Conservation (phyloP, 2,888 invertebrate genomes). For the Dorcus hopei region DNA sequence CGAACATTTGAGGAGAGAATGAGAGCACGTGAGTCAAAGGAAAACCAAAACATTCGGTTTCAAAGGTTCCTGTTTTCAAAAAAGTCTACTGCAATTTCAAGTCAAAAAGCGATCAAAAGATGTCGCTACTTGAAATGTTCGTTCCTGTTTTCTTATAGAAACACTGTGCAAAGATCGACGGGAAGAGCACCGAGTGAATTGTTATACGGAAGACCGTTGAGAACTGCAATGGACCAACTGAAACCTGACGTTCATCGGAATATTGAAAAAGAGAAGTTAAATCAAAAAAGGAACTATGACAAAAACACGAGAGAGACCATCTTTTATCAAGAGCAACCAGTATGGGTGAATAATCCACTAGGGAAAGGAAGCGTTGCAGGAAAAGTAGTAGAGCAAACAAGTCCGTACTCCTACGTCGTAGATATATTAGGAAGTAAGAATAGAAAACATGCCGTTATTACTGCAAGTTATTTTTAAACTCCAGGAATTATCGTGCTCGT, state of each 20-base stretch:
- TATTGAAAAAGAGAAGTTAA: not conserved
- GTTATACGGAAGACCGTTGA: not conserved
- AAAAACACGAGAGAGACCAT: not conserved
- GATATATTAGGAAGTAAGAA: not conserved
- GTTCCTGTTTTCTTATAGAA: not conserved
- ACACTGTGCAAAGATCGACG: not conserved
- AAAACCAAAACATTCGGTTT: not conserved
- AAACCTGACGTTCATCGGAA: constrained; percentile 1
- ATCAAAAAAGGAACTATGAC: not conserved
- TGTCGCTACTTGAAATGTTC: too few relatives aligned
- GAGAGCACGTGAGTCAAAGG: not conserved
- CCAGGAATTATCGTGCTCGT: too few relatives aligned
- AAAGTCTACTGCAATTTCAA: too few relatives aligned
- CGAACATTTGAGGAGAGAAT: constrained; percentile 10
- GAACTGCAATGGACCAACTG: not conserved
- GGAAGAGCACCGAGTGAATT: constrained; percentile 1
- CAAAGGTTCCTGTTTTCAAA: not conserved
- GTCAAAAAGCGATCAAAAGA: too few relatives aligned
- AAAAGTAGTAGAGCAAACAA: not conserved
- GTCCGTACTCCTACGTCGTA: constrained; percentile 1
- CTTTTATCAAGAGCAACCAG: not conserved
- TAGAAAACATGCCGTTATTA: not conserved
- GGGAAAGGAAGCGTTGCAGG: not conserved
- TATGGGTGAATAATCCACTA: not conserved
- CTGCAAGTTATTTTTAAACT: too few relatives aligned